Base-by-base conservation (phyloP, 2,888 invertebrate genomes). In the Lydus trimaculatus region DNA sequence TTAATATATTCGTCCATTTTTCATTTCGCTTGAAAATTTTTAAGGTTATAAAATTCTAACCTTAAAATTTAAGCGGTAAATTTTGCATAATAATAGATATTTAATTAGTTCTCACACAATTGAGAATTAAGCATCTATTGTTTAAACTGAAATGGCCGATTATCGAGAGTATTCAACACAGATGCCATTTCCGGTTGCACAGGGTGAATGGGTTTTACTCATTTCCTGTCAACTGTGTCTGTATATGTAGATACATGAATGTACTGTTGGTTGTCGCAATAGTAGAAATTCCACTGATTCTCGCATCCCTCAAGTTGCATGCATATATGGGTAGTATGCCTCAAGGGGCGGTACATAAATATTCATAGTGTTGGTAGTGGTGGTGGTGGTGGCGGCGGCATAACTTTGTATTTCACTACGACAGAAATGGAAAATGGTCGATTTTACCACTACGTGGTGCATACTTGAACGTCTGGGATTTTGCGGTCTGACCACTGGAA, bases 111-210 rank as follows among this genome's bases (percentile, higher is more conserved):
- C 23, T 52, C 52, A 52, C 13, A 52, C 52, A 52, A 52, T 52
- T 52, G 48, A 13, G 52, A 25, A 52, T 52, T 52, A 52, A 52
- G 52, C 52, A 52, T 23, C 52, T 52, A 52, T 52, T 52, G 52
- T 52, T 52, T 13, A 13, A 52, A 52, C 13, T 25, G 11, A 23
- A 23, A 11, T 13, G n/a, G n/a, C 13, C 52, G 23, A 52, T 23
- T 52, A 52, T 52, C 52, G 52, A 52, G 23, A 5, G 13, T 25
- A 52, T 52, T 52, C 23, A 20, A 43, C 52, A 52, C 52, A 52
- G 52, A 52, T 52, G 52, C 23, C 52, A 52, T 52, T 52, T 52
- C 52, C 52, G 23, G 52, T 3, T 7, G 48, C n/a, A 13, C 48
- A 20, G 20, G 20, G 20, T 48, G 48, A 48, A 48, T 5, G 11